Evolutionary conservation across 2,888 invertebrate species (phyloP).

Genomic region (Lycaena phlaeas): DNA sequence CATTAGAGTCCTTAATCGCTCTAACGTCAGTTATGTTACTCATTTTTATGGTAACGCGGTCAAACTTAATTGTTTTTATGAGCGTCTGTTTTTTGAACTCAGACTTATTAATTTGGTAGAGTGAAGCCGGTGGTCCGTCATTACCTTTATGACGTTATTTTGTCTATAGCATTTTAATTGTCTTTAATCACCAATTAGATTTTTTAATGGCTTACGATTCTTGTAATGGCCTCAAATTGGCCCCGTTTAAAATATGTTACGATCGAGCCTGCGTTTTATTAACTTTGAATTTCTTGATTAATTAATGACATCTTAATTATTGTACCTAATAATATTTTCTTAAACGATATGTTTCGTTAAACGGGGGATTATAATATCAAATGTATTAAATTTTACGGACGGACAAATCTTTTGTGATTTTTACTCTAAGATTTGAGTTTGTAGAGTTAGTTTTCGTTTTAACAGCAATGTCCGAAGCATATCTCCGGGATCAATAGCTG

Average conservation of each 20-base stretch:
- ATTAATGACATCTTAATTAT: too few species aligned
- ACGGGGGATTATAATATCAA: too few species aligned
- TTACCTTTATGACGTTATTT: conserved; percentile 33
- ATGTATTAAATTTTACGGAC: too few species aligned
- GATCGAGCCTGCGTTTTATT: too few species aligned
- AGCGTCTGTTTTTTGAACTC: conserved; percentile 54
- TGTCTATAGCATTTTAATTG: conserved; percentile 50
- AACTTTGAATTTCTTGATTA: too few species aligned
- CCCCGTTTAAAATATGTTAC: background rate
- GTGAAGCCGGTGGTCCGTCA: conserved; percentile 54
- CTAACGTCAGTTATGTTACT: conserved; percentile 61
- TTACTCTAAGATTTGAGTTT: too few species aligned
- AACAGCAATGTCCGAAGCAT: too few species aligned
- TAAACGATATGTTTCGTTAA: too few species aligned
- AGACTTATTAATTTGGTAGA: conserved; percentile 52
- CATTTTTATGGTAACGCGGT: conserved; percentile 68
- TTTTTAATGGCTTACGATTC: conserved; percentile 1
- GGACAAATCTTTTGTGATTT: too few species aligned
- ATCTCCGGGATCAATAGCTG: too few species aligned
- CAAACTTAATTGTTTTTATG: conserved; percentile 69
- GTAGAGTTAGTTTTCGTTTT: too few species aligned
- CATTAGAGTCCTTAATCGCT: conserved; percentile 67
- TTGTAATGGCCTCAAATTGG: background rate
- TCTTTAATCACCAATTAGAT: conserved; percentile 27
- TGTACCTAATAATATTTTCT: too few species aligned